Conservation (phyloP, 2,113 vertebrate species). For the Austrofundulus limnaeus region DNA sequence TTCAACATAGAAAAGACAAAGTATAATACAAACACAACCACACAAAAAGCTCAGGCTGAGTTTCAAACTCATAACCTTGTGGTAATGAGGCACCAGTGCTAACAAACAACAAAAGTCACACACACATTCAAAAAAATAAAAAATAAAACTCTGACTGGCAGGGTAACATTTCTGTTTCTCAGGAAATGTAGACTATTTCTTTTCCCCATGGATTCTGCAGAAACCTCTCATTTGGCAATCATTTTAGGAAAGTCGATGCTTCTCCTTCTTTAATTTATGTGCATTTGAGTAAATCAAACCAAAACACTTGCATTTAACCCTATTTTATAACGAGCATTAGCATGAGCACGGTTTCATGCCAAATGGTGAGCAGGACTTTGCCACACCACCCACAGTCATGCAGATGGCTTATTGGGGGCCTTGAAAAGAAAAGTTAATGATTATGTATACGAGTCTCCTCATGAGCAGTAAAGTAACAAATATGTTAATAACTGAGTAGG, state of each 20-base stretch:
- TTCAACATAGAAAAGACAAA: too few relatives aligned
- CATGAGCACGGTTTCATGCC: slow-evolving; percentile 11
- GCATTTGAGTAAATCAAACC: not conserved
- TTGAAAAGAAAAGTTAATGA: too few relatives aligned
- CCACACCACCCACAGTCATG: not conserved
- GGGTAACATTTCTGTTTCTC: not conserved
- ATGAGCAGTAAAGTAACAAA: not conserved
- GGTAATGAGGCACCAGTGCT: too few relatives aligned
- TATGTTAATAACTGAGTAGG: not conserved
- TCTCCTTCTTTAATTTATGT: not conserved
- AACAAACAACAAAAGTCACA: too few relatives aligned
- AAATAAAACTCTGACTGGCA: not conserved
- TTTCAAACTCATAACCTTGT: too few relatives aligned
- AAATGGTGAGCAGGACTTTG: not conserved
- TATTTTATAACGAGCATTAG: not conserved
- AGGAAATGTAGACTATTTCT: not conserved
- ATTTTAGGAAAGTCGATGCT: not conserved
- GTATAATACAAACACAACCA: too few relatives aligned
- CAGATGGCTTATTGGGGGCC: too few relatives aligned
- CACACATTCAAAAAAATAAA: too few relatives aligned
- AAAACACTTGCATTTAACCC: not conserved
- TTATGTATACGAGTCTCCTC: too few relatives aligned
- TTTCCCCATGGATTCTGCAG: too few relatives aligned
- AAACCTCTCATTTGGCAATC: not conserved
- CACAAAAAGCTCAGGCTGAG: too few relatives aligned